Conservation (phyloP, 2,797 vertebrate genomes). For the Rousettus madagascariensis region DNA sequence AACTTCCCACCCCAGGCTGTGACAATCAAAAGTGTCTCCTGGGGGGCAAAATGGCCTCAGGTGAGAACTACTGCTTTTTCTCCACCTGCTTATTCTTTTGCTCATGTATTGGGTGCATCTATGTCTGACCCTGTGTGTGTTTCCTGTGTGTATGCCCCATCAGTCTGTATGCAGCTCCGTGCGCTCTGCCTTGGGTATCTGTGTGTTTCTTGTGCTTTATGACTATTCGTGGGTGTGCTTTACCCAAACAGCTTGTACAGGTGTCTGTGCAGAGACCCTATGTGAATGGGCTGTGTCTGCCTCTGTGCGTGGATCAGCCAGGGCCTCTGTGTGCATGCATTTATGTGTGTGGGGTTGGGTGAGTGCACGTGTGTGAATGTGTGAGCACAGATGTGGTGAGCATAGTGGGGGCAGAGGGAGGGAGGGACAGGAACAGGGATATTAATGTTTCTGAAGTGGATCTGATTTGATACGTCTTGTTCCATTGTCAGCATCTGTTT, state of each 20-base stretch:
- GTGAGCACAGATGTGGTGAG: constrained; percentile 69
- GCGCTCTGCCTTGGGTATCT: not conserved
- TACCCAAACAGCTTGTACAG: not conserved
- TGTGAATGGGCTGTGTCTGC: constrained; percentile 76
- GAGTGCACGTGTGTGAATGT: constrained; percentile 16
- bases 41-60: not conserved
- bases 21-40: constrained; percentile 25
- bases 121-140: not conserved
- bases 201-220: not conserved
- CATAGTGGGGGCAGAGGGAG: constrained; percentile 23
- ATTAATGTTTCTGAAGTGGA: constrained; percentile 91
- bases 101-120: not conserved
- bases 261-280: not conserved
- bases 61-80: not conserved
- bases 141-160: too few species aligned
- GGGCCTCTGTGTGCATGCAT: constrained; percentile 46
- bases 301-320: not conserved
- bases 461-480: constrained; percentile 94
- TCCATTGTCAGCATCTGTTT: constrained; percentile 93
- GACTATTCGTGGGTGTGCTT: not conserved
- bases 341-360: not conserved
- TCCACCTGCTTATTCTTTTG: not conserved
- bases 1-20: not conserved
- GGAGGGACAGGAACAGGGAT: constrained; percentile 81
- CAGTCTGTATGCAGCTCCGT: rapidly evolving